Conservation (phyloP, 2,888 invertebrate species). For the Eurytoma californica region DNA sequence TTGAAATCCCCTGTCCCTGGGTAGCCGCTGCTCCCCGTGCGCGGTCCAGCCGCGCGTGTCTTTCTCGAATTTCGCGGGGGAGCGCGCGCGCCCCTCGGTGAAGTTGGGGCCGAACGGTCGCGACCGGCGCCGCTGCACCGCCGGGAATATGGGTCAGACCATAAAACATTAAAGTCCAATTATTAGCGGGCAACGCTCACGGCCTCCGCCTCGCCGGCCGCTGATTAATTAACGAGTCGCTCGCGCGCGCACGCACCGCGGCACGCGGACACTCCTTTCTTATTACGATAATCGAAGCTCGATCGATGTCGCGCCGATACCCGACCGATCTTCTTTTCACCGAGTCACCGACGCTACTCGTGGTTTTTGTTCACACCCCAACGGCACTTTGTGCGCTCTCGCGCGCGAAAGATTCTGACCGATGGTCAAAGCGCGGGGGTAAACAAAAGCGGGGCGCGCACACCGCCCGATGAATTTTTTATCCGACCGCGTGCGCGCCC, state of each 20-base stretch:
- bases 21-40: neutral
- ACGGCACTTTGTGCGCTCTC: too few species aligned
- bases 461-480: too few species aligned
- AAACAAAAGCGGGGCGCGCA: too few species aligned
- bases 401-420: too few species aligned
- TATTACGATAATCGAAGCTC: conserved; percentile 44
- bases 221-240: conserved; percentile 29
- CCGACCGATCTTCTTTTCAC: too few species aligned
- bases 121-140: neutral
- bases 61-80: too few species aligned
- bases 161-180: conserved; percentile 29
- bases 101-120: neutral
- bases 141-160: conserved; percentile 23
- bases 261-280: conserved; percentile 23
- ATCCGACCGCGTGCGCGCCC: too few species aligned
- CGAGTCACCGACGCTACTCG: too few species aligned
- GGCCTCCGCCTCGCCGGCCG: neutral
- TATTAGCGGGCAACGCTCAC: conserved; percentile 1
- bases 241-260: too few species aligned
- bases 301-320: conserved; percentile 12
- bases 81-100: neutral
- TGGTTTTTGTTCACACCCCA: too few species aligned
- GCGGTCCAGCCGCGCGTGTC: neutral
- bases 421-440: too few species aligned
- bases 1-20: conserved; percentile 10